Conservation (phyloP, 2,888 invertebrate species). For the Aplocera efformata region DNA sequence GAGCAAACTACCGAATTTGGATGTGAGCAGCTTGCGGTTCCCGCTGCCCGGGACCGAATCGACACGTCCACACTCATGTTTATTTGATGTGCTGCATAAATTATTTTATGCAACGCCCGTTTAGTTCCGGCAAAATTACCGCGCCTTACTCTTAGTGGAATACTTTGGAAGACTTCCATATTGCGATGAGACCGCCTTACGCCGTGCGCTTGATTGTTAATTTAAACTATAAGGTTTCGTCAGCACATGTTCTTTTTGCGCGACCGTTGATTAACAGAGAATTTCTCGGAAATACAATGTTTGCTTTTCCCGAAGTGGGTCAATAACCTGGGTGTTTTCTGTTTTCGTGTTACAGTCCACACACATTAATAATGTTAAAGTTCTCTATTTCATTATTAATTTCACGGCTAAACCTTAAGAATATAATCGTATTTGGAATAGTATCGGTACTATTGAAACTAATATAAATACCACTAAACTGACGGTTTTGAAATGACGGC, state of each 20-base stretch:
- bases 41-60: conserved; percentile 31
- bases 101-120: conserved; percentile 55
- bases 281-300: conserved; percentile 16
- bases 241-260: conserved; percentile 12
- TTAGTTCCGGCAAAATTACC: conserved; percentile 51
- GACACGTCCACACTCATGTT: conserved; percentile 56
- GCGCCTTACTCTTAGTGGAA: conserved; percentile 41
- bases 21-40: background rate
- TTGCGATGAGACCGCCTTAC: conserved; percentile 28
- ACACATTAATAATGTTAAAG: too few species aligned
- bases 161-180: conserved; percentile 48
- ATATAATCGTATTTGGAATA: too few species aligned
- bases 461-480: too few species aligned
- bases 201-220: conserved; percentile 33
- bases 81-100: conserved; percentile 63
- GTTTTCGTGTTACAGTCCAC: too few species aligned
- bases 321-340: conserved; percentile 2
- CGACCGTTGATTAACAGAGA: conserved; percentile 7
- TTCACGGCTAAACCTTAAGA: too few species aligned
- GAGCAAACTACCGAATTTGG: too few species aligned
- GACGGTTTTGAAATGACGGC: too few species aligned
- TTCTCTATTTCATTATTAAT: too few species aligned
- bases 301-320: conserved; percentile 9
- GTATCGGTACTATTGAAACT: too few species aligned
- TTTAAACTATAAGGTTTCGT: conserved; percentile 34